Conservation (phyloP, 2,113 vertebrate species). For the Climacteris rufus region DNA sequence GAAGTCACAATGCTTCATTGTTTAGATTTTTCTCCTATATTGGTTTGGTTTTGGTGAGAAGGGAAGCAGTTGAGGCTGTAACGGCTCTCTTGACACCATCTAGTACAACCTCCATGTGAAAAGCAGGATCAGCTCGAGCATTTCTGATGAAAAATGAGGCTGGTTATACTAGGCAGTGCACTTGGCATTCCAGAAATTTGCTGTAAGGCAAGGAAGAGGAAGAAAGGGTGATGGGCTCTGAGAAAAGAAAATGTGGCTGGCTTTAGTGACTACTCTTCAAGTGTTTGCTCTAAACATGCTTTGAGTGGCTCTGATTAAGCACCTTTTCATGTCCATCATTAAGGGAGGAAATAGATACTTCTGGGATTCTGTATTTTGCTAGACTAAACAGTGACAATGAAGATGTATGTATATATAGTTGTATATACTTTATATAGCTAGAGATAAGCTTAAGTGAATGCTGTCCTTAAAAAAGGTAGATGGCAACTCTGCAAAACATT, state of each 20-base stretch:
- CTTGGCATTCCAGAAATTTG: not conserved
- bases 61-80: not conserved
- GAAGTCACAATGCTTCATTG: not conserved
- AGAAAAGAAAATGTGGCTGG: not conserved
- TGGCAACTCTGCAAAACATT: not conserved
- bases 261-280: not conserved
- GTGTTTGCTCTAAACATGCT: not conserved
- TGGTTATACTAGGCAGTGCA: not conserved
- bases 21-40: not conserved
- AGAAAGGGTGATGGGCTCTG: not conserved
- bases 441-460: not conserved
- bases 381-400: not conserved
- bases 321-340: not conserved
- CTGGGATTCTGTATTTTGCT: not conserved
- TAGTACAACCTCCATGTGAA: not conserved
- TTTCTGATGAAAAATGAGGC: not conserved
- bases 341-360: not conserved
- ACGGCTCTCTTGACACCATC: not conserved
- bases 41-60: not conserved
- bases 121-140: not conserved
- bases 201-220: not conserved
- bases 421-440: not conserved
- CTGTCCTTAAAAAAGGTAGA: not conserved
- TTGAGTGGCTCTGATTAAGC: not conserved
- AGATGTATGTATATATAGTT: not conserved